Evolutionary conservation across 2,797 vertebrate genomes (phyloP), one percentile per base, ranked within the genome.

Genomic region (Channallabes apus): DNA sequence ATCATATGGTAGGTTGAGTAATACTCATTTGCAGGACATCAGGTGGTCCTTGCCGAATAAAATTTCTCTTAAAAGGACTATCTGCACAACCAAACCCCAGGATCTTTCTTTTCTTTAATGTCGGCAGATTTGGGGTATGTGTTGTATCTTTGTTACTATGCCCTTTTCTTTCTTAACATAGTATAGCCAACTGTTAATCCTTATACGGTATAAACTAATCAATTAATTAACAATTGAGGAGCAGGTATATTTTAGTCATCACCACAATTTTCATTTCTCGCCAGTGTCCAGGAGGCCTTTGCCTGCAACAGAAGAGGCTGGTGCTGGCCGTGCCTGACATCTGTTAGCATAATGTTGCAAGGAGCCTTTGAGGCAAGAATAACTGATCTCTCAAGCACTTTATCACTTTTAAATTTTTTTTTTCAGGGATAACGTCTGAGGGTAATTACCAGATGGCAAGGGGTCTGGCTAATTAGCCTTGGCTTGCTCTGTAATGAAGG

Each of bases 331-430:
- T 84, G 86, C 87, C 86, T 89, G 89, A 88, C 91, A 92, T 90
- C 90, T 92, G 89, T 91, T 92, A 87, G 90, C 87, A 90, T 91
- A 90, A 90, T 90, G 84, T 90, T 88, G 84, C 86, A 77, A 85
- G 80, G 68, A 87, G 87, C 89, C 88, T 90, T 85, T 65, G 82
- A 90, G 90, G 89, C 90, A 87, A 84, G 86, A 89, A 85, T 88
- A 91, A 91, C 84, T 87, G 89, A 90, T 90, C 85, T 90, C 89
- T 85, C 85, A 76, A 84, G 82, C 85, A 54, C 79, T 54, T 67
- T 80, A 80, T 86, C 72, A 56, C 82, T 85, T 89, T 83, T 89
- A 75, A 29, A 51, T 38, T 80, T 87, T 78, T 88, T 85, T 87
- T 84, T 83, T 69, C 9, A 56, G 82, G 82, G 86, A 84, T 84